Conservation (phyloP, 1,140 invertebrate genomes). For the Lamellibrachia luymesi region DNA sequence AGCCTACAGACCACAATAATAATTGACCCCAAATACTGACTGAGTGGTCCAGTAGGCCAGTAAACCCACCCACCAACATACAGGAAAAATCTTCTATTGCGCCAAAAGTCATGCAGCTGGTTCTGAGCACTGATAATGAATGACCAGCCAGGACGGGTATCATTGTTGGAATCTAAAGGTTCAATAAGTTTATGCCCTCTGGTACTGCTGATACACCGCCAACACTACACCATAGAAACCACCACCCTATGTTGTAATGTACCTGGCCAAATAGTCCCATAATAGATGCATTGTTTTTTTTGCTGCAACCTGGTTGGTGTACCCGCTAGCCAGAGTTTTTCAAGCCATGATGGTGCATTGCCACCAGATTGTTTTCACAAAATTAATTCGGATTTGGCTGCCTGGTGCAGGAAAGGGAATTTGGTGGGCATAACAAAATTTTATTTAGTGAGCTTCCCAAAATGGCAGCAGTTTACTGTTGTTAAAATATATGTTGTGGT, state of each 20-base stretch:
- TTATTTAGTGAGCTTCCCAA: not conserved
- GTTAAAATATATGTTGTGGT: not conserved
- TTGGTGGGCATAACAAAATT: not conserved
- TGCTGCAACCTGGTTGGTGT: not conserved
- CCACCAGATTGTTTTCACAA: not conserved
- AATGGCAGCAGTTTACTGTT: not conserved
- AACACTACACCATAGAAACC: not conserved
- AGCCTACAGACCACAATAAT: not conserved
- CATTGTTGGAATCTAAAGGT: not conserved
- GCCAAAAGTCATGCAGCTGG: no score
- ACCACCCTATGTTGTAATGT: not conserved
- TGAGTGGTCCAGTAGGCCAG: no score
- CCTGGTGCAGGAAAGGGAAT: not conserved
- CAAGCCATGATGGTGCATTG: not conserved
- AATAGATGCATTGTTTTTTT: not conserved
- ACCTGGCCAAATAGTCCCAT: not conserved
- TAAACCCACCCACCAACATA: no score
- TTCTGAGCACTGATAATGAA: no score
- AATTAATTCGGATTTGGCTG: not conserved
- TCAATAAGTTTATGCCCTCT: not conserved
- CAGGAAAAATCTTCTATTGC: no score
- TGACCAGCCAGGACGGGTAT: no score
- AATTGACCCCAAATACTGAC: no score
- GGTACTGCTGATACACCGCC: not conserved
- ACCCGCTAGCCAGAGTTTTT: not conserved